phyloP scores from a whole-genome alignment of 2,888 invertebrate species.

The Drosophila mimica region DNA sequence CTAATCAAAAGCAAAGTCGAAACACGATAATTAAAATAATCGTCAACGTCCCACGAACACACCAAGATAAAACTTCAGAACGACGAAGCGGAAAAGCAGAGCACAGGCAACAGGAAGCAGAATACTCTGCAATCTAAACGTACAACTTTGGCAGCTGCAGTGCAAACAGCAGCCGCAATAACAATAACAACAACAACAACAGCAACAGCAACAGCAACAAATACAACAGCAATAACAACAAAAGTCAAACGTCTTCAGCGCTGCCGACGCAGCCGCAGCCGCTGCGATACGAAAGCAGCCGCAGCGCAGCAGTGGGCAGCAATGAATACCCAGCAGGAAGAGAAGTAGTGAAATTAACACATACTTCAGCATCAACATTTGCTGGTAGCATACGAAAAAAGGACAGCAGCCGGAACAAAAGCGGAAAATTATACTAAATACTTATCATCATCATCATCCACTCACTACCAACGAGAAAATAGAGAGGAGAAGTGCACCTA shows the following conservation, averaged over 20 bases:
- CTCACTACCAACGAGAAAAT: background rate
- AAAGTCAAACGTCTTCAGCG: slow-evolving; percentile 5
- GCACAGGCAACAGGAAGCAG: slow-evolving; percentile 18
- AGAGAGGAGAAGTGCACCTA: background rate
- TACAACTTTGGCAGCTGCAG: slow-evolving; percentile 4
- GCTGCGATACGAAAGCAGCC: slow-evolving; percentile 27
- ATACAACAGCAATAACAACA: slow-evolving; percentile 1
- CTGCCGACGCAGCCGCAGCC: slow-evolving; percentile 22
- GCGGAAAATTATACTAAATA: background rate
- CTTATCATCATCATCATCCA: background rate
- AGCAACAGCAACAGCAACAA: background rate
- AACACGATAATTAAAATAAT: slow-evolving; percentile 8
- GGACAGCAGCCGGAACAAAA: background rate
- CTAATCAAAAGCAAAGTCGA: slow-evolving; percentile 1
- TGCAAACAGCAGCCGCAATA: background rate
- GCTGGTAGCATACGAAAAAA: background rate
- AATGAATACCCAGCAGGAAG: slow-evolving; percentile 43
- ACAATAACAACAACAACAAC: background rate
- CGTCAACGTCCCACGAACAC: slow-evolving; percentile 5
- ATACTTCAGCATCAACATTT: background rate
- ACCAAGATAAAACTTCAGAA: background rate
- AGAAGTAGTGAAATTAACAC: slow-evolving; percentile 14
- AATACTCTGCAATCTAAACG: background rate
- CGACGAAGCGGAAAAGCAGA: background rate
- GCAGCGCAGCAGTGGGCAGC: slow-evolving; percentile 38